Percentiles rank a stretch among this genome's conserved stretches.
Conservation (phyloP, 2,888 invertebrate genomes). For the Sinodicranocentrus sp. region DNA sequence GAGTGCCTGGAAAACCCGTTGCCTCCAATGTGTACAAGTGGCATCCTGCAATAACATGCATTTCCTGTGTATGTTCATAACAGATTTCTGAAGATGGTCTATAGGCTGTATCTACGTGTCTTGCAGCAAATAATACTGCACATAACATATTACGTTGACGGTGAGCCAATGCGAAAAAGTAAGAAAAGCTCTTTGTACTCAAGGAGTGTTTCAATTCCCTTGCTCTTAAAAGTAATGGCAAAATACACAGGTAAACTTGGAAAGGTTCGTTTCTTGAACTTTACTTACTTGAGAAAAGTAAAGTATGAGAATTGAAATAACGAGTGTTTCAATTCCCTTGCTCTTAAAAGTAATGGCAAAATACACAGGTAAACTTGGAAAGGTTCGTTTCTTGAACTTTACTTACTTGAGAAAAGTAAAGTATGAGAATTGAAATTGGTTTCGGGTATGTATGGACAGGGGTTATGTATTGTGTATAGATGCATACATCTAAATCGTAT, state of each 20-base stretch:
- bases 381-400: constrained; percentile 25
- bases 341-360: constrained; percentile 30
- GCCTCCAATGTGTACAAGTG: too few relatives aligned
- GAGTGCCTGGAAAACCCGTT: too few relatives aligned
- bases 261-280: constrained; percentile 27
- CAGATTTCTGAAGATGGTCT: too few relatives aligned
- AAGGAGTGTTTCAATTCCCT: constrained; percentile 33
- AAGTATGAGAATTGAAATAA: background rate
- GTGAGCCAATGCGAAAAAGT: background rate
- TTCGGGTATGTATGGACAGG: background rate
- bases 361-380: constrained; percentile 33
- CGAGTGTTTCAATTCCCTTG: constrained; percentile 41
- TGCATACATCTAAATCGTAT: too few relatives aligned
- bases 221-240: constrained; percentile 25
- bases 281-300: background rate
- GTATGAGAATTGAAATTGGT: constrained; percentile 12
- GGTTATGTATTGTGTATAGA: too few relatives aligned
- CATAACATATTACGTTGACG: background rate
- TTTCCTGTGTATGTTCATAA: too few relatives aligned
- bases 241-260: constrained; percentile 30
- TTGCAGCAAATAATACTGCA: too few relatives aligned
- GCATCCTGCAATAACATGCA: too few relatives aligned
- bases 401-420: background rate
- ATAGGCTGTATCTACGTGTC: too few relatives aligned
- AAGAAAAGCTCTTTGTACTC: constrained; percentile 20